Base-by-base conservation (phyloP, 2,113 vertebrate species). In the Pluvianellus socialis region DNA sequence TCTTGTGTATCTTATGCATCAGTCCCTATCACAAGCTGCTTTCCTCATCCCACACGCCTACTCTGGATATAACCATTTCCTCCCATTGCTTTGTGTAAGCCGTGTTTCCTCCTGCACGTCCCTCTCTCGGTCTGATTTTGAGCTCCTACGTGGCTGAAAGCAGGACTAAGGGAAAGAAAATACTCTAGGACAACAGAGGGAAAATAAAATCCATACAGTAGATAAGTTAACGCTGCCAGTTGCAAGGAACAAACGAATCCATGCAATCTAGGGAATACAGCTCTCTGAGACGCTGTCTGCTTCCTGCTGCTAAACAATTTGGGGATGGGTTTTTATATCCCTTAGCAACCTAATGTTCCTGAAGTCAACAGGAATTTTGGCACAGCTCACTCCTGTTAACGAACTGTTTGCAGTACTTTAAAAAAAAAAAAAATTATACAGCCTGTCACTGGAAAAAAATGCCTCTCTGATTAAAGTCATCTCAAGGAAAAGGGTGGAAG, bases 291-390 rank as follows among this genome's bases (percentile, higher is more conserved):
- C 0, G 6, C 66, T 47, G 50, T 21, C 62, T 53, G 24, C 47
- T 96, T 97, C 93, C 94, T 88, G 66, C 80, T 91, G 86, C 80
- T 87, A 38, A 95, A 92, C 84, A 90, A 79, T 88, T 72, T 9
- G 2, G 92, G 77, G 80, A 82, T 68, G 76, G 56, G 53, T 28
- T 96, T 94, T 94, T 47, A 45, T n/a, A 73, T 85, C 84, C 77
- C 74, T 73, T 76, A 83, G 84, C 94, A 97, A 97, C 92, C 77
- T 56, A 26, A 70, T 10, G 55, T 92, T 96, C 87, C 77, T 12
- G 1, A 73, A 92, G 88, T 55, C 91, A 83, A 61, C 58, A 80
- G 74, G 89, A 91, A 85, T 96, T 87, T 83, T 95, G 96, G 91
- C 95, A 94, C 53, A 33, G 86, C 81, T 33, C 27, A 21, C 71